A percentile compares a stretch with the other conserved stretches of the same genome.
phyloP scores from a whole-genome alignment of 2,797 vertebrate genomes.

The Nothura maculosa region DNA sequence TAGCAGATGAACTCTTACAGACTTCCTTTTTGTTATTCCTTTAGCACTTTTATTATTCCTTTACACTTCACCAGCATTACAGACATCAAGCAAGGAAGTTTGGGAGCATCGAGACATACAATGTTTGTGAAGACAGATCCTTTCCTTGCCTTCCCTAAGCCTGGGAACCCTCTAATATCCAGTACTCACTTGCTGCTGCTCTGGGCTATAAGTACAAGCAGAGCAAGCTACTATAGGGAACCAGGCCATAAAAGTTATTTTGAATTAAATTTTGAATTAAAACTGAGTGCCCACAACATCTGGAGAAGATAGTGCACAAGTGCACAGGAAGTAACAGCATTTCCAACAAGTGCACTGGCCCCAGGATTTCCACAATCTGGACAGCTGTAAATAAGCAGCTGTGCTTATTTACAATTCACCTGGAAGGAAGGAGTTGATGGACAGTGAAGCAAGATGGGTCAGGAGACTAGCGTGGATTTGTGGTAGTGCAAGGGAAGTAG shows the following conservation, averaged over 20 bases:
- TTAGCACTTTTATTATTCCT: not conserved
- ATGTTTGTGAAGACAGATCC: not conserved
- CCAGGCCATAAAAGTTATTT: not conserved
- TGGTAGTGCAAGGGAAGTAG: not conserved
- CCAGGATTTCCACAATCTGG: not conserved
- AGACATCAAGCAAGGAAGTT: not conserved
- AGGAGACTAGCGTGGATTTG: not conserved
- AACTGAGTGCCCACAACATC: not conserved
- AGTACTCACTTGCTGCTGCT: not conserved
- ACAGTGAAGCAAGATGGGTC: not conserved
- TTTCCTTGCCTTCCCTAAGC: not conserved
- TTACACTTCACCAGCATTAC: not conserved
- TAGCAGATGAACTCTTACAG: not conserved
- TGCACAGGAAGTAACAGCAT: not conserved
- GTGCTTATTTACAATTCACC: not conserved
- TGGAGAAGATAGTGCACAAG: not conserved
- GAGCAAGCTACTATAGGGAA: constrained; percentile 3
- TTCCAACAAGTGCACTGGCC: not conserved
- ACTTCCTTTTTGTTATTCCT: not conserved
- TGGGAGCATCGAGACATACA: not conserved
- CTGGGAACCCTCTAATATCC: not conserved
- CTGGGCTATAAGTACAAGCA: not conserved
- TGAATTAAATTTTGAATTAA: not conserved
- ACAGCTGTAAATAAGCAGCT: too few species aligned
- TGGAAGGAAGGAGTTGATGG: not conserved